Evolutionary conservation across 2,113 vertebrate species (phyloP), one percentile per base, ranked within the genome.

Genomic region (Lipophrys pholis): DNA sequence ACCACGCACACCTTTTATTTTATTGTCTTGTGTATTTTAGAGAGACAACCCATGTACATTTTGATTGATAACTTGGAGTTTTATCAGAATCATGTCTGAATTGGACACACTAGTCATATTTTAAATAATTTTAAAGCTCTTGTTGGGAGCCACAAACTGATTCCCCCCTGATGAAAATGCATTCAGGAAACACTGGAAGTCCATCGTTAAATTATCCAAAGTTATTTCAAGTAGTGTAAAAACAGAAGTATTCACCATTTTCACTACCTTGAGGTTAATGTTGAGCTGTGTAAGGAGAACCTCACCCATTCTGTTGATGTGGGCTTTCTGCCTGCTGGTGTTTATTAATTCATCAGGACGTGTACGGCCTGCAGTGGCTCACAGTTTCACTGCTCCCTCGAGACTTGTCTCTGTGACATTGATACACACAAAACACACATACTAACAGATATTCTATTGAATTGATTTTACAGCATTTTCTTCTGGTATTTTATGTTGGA

Each of bases 321-420:
- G 40, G 11, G 14, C 46, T 16, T 60, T 16, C 55, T 57, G 30
- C 46, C 62, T 11, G 53, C 21, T 39, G 66, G 8, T 69, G 48
- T 73, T 87, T 58, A 83, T 64, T 84, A 60, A 84, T 86, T 80
- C 66, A 84, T 45, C 58, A 68, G 57, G 40, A 42, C 69, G 58
- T 53, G 45, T 74, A 57, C 53, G 53, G 40, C 59, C 52, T 51
- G 60, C 52, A 42, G 56, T 61, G 21, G 54, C 40, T 75, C 42
- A 66, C 8, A 39, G 41, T 76, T 76, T 85, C 50, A 60, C 16
- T 57, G 46, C 57, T 63, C 73, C 80, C 72, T n/a, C 67, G 68
- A 60, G 52, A 70, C 52, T 76, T 66, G 11, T 62, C 1, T 7
- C 45, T 56, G 35, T 53, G 57, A 66, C 75, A 69, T 57, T 52